A percentile compares a stretch with the other conserved stretches of the same genome.
Evolutionary conservation across 2,888 invertebrate species (phyloP).

Genomic region (Deilephila porcellus): DNA sequence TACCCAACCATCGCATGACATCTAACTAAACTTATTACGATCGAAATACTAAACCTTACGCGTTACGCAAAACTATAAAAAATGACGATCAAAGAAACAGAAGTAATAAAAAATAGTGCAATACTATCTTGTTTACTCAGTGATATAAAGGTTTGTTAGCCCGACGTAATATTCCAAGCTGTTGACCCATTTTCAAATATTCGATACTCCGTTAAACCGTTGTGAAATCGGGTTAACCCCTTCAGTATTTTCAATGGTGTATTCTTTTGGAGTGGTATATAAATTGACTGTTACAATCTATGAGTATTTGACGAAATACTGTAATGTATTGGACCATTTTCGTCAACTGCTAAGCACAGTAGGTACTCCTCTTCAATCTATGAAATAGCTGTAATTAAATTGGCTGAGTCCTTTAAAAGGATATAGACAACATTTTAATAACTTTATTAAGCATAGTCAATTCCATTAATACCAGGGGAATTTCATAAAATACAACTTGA

Average conservation of each 20-base stretch:
- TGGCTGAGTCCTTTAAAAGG: too few species aligned
- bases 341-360: too few species aligned
- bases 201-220: not conserved
- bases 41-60: not conserved
- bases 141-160: not conserved
- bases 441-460: too few species aligned
- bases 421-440: too few species aligned
- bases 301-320: too few species aligned
- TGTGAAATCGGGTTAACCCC: not conserved
- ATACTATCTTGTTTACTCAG: conserved; percentile 3
- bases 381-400: too few species aligned
- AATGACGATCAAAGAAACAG: not conserved
- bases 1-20: not conserved
- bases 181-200: conserved; percentile 7
- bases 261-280: too few species aligned
- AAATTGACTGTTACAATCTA: too few species aligned
- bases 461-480: too few species aligned
- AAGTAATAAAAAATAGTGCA: not conserved
- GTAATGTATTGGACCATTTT: too few species aligned
- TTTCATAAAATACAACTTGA: too few species aligned
- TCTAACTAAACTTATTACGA: not conserved
- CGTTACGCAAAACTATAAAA: conserved; percentile 1
- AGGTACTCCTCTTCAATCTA: too few species aligned
- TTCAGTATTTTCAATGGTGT: not conserved
- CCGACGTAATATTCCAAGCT: not conserved